phyloP scores from a whole-genome alignment of 2,797 vertebrate genomes.

The Melanotaenia maccullochi region DNA sequence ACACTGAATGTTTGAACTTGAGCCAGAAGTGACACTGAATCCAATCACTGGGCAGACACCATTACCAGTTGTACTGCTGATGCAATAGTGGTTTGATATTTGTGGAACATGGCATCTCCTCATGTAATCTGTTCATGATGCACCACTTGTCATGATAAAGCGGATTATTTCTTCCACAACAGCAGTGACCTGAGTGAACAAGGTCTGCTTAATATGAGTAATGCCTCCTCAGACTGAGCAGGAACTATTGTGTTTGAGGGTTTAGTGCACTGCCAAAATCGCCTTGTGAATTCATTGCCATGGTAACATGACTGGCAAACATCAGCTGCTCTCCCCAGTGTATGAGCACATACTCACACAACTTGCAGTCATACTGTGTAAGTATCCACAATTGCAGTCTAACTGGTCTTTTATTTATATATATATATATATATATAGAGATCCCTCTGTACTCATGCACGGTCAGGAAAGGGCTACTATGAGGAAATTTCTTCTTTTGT shows the following conservation, averaged over 20 bases:
- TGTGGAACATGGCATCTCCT: conserved; percentile 1
- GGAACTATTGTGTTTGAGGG: conserved; percentile 61
- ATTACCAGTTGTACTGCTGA: conserved; percentile 9
- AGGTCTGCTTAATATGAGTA: conserved; percentile 71
- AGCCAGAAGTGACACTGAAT: neutral
- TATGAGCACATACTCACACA: conserved; percentile 34
- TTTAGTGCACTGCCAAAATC: conserved; percentile 55
- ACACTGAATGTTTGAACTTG: neutral
- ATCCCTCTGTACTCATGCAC: neutral
- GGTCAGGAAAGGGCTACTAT: neutral
- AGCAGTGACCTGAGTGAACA: conserved; percentile 43
- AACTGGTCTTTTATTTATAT: neutral
- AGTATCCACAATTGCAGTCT: neutral
- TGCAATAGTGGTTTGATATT: conserved; percentile 5
- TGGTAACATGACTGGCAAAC: conserved; percentile 52
- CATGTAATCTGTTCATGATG: conserved; percentile 29
- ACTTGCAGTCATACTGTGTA: too few species aligned
- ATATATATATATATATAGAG: neutral
- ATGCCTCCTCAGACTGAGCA: conserved; percentile 47
- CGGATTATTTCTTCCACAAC: conserved; percentile 65
- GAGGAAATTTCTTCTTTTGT: too few species aligned
- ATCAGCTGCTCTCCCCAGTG: conserved; percentile 5
- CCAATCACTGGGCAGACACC: neutral
- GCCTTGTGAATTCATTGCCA: conserved; percentile 46
- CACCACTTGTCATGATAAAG: conserved; percentile 68